Conservation (phyloP, 2,797 vertebrate genomes). For the Propithecus deckenii region DNA sequence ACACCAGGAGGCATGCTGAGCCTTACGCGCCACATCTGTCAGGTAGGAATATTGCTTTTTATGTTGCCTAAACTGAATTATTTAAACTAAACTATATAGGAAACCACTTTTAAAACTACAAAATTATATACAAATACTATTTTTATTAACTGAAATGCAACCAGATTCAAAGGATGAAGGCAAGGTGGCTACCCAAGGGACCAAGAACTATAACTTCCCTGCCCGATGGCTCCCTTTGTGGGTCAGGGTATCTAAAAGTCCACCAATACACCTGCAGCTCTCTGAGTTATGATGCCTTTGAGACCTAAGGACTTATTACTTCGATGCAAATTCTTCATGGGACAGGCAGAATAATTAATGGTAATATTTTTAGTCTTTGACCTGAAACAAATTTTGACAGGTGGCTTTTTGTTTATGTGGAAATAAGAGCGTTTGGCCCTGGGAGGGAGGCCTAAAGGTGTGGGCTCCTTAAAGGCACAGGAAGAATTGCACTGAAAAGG, state of each 20-base stretch:
- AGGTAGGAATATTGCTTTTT: background rate
- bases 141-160: constrained; percentile 27
- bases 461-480: background rate
- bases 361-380: background rate
- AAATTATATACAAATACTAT: background rate
- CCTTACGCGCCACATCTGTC: background rate
- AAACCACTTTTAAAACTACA: constrained; percentile 6
- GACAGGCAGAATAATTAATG: background rate
- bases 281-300: background rate
- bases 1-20: background rate
- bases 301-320: background rate
- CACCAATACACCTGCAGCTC: background rate
- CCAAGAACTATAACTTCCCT: background rate
- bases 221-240: background rate
- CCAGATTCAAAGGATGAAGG: background rate
- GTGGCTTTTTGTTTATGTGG: background rate
- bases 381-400: background rate
- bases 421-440: background rate
- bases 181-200: background rate
- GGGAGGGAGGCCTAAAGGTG: background rate
- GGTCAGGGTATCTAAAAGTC: background rate
- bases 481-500: background rate
- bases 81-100: background rate
- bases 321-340: background rate
- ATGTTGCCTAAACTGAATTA: background rate